phyloP scores from a whole-genome alignment of 2,797 vertebrate species.

The Molothrus aeneus region DNA sequence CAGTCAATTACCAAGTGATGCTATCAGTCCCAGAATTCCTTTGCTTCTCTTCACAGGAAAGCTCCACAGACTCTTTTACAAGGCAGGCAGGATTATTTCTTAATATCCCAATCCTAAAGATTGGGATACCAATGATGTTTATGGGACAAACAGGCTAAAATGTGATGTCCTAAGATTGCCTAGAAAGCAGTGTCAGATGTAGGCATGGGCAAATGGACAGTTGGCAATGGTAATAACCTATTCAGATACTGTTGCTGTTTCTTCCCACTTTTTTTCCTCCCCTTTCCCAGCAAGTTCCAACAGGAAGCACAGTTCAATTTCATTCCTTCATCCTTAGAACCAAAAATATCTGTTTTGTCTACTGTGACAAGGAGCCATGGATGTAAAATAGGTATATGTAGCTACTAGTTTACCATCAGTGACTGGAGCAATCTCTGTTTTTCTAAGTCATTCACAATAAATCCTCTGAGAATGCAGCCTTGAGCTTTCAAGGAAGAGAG shows the following conservation, averaged over 20 bases:
- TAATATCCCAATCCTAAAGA: not conserved
- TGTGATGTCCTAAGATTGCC: not conserved
- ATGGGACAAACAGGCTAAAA: not conserved
- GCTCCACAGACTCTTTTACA: not conserved
- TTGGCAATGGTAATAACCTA: not conserved
- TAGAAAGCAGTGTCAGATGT: not conserved
- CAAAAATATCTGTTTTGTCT: not conserved
- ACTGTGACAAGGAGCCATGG: not conserved
- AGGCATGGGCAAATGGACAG: not conserved
- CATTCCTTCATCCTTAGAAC: not conserved
- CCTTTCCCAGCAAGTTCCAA: not conserved
- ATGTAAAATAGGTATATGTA: not conserved
- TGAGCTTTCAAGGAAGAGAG: not conserved
- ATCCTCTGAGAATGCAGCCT: not conserved
- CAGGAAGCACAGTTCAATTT: not conserved
- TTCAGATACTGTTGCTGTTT: not conserved
- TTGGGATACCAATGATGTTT: too few species aligned
- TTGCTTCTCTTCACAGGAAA: not conserved
- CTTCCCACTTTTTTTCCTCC: not conserved
- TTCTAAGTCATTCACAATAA: not conserved
- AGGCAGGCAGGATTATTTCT: not conserved
- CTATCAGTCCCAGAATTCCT: not conserved
- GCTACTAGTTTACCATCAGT: not conserved
- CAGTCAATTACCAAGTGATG: not conserved
- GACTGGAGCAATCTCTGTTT: not conserved